Evolutionary conservation across 2,888 invertebrate species (phyloP).

Genomic region (Nudaria mundana): DNA sequence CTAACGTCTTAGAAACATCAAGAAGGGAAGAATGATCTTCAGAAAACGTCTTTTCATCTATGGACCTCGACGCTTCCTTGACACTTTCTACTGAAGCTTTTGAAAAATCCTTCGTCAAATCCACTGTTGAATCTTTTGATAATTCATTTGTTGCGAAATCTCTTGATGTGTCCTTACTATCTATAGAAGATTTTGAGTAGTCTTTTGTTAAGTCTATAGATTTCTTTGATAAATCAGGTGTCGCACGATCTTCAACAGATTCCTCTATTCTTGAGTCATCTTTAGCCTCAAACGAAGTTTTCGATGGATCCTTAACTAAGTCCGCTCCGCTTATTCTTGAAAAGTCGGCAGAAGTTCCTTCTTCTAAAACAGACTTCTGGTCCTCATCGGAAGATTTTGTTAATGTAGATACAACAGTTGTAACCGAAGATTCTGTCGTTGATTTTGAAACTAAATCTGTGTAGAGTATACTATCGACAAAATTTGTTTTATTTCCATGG

Average conservation of each 20-base stretch:
- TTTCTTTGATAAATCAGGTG: constrained; percentile 74
- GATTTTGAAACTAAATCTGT: constrained; percentile 70
- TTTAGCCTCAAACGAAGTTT: constrained; percentile 66
- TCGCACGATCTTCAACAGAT: constrained; percentile 60
- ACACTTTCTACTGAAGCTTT: constrained; percentile 75
- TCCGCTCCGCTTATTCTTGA: constrained; percentile 74
- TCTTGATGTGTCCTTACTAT: constrained; percentile 74
- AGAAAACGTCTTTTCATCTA: constrained; percentile 74
- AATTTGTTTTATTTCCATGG: constrained; percentile 51
- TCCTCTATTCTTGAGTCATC: constrained; percentile 66
- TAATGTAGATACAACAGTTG: constrained; percentile 69
- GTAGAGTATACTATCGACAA: constrained; percentile 53
- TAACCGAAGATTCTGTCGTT: constrained; percentile 74
- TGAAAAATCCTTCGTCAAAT: constrained; percentile 69
- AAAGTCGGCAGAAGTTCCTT: constrained; percentile 71
- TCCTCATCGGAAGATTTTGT: constrained; percentile 75
- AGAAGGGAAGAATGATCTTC: constrained; percentile 73
- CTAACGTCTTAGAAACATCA: constrained; percentile 72
- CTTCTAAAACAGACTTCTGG: constrained; percentile 70
- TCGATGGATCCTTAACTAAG: constrained; percentile 67
- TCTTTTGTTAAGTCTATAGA: constrained; percentile 73
- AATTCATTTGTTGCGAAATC: constrained; percentile 76
- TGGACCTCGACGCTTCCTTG: constrained; percentile 68
- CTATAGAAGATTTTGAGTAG: constrained; percentile 75
- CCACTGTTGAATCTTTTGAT: constrained; percentile 75